Base-by-base conservation (phyloP, 1,140 invertebrate genomes). In the Trichonephila clavata region DNA sequence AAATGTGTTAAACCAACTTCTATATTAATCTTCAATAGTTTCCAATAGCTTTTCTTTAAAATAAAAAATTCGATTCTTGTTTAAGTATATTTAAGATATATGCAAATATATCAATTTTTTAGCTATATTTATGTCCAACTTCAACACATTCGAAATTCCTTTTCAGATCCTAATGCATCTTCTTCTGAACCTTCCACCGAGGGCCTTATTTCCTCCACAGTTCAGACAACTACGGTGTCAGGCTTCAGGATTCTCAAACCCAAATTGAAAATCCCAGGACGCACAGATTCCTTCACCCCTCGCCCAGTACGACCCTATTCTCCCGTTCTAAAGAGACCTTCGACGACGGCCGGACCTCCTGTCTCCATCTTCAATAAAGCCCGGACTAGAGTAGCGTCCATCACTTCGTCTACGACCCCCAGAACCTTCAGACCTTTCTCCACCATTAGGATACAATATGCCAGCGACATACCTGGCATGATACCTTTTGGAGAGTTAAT, bases 401-500 rank as follows among this genome's bases (percentile, higher is more conserved):
- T 93, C 32, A 93, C 92, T 13, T 93, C 92, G 1, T 93, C 92
- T 24, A 93, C 92, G 1, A 93, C 92, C 2, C 61, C 92, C 18
- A 60, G 50, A 39, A 50, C 92, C 21, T 39, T 80, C 8, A 6
- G 32, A 20, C 63, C n/a, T 3, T 93, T 43, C 27, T 6, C 68
- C 24, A 93, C 84, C 0, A n/a, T 93, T 2, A 86, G 50, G 50
- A 27, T 92, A 24, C 91, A 93, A 20, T 93, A 87, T 87, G 92
- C 92, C 68, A 77, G 24, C 27, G 20, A 84, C 6, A 16, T 60
- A 13, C 65, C 84, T 1, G 43, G 43, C 7, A 10, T 60, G 8
- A 61, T 71, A n/a, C 81, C 65, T 10, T 21, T 39, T 39, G 32
- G 10, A 21, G 81, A 92, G 27, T n/a, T 86, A 6, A 32, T 86